A percentile compares a stretch with the other conserved stretches of the same genome.
These are phyloP conservation scores for Hemiscyllium ocellatum DNA, from an alignment of 2,113 vertebrate genomes.

Conservation along the genomic window DNA sequence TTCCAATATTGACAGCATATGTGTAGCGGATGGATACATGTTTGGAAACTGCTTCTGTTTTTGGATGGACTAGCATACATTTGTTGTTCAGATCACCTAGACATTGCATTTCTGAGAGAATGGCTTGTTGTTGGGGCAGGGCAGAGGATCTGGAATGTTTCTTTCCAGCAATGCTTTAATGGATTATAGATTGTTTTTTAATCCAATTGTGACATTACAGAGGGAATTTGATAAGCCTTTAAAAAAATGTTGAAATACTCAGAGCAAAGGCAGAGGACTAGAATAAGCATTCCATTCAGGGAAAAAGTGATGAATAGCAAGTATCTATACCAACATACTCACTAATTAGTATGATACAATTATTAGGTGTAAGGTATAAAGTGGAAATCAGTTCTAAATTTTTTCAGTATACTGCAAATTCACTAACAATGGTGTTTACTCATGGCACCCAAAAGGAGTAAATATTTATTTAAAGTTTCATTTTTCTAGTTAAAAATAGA, in stretches of 20 bases:
- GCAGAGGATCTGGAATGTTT: neutral
- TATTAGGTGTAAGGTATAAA: neutral
- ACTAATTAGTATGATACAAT: neutral
- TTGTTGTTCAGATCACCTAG: neutral
- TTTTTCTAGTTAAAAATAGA: no score
- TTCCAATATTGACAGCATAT: neutral
- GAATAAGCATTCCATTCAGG: neutral
- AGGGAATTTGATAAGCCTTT: neutral
- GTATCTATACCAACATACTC: neutral
- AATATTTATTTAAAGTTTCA: no score
- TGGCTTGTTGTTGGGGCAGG: no score
- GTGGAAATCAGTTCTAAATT: no score
- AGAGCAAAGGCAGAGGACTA: neutral
- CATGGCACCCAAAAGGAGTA: no score
- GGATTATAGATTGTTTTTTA: neutral
- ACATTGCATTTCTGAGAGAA: neutral
- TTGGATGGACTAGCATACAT: neutral
- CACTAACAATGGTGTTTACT: no score
- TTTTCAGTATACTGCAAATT: no score
- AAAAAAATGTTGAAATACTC: neutral
- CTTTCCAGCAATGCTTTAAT: neutral
- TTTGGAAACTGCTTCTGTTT: neutral
- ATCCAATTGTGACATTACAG: neutral
- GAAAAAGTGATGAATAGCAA: neutral
- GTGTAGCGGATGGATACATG: neutral